phyloP scores from a whole-genome alignment of 2,888 invertebrate species.

The Volucella inanis region DNA sequence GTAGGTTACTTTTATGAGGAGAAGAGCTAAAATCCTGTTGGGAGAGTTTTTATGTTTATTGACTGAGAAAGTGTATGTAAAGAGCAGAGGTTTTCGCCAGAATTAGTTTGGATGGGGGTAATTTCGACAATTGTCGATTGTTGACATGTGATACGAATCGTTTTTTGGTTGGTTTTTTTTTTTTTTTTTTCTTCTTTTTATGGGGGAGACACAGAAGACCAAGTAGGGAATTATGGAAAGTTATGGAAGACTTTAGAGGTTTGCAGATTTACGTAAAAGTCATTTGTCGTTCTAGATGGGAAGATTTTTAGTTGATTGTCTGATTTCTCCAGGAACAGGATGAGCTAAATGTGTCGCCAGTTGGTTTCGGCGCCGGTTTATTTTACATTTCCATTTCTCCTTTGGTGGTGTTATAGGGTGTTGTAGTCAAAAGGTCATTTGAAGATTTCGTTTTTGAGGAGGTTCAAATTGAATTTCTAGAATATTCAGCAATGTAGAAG shows the following conservation, averaged over 20 bases:
- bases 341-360: no score
- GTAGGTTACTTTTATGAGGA: constrained; percentile 43
- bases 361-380: no score
- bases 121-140: constrained; percentile 57
- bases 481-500: no score
- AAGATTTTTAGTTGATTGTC: not conserved
- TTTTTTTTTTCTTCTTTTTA: not conserved
- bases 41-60: constrained; percentile 69
- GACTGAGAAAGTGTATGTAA: constrained; percentile 57
- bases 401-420: no score
- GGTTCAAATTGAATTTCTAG: no score
- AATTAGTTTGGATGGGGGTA: constrained; percentile 45
- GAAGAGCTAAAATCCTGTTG: constrained; percentile 41
- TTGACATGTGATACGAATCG: constrained; percentile 23
- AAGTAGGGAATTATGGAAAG: constrained; percentile 15
- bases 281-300: not conserved
- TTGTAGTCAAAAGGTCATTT: no score
- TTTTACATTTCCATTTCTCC: no score
- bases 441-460: no score
- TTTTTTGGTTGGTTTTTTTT: not conserved
- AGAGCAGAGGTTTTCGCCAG: constrained; percentile 30
- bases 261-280: constrained; percentile 1
- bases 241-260: not conserved
- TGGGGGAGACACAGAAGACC: not conserved
- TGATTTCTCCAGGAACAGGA: not conserved